Conservation (phyloP, 2,113 vertebrate species). For the Entosphenus tridentatus region DNA sequence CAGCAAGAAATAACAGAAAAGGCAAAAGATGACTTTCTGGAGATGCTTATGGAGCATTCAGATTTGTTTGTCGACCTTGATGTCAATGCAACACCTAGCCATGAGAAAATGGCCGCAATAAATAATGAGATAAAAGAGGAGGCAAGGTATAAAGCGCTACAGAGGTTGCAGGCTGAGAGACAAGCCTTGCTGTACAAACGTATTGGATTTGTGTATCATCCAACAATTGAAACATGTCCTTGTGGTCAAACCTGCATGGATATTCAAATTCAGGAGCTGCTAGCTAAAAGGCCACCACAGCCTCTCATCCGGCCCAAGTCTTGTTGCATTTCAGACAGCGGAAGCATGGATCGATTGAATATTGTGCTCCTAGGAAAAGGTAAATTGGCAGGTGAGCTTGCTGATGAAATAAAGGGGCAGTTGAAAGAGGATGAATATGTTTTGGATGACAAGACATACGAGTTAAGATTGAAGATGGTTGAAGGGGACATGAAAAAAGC, state of each 20-base stretch:
- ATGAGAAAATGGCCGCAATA: slow-evolving; percentile 95
- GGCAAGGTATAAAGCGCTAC: slow-evolving; percentile 83
- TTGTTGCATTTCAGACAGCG: slow-evolving; percentile 56
- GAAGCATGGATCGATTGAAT: slow-evolving; percentile 83
- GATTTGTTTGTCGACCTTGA: slow-evolving; percentile 93
- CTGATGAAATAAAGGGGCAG: slow-evolving; percentile 86
- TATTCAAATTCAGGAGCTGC: slow-evolving; percentile 76
- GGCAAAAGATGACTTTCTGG: slow-evolving; percentile 92
- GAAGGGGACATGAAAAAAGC: slow-evolving; percentile 73
- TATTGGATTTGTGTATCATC: slow-evolving; percentile 97
- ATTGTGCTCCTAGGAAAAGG: slow-evolving; percentile 87
- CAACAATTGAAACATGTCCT: slow-evolving; percentile 93
- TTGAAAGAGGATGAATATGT: slow-evolving; percentile 95
- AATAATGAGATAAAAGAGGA: slow-evolving; percentile 84
- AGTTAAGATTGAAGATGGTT: slow-evolving; percentile 66
- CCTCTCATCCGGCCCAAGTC: slow-evolving; percentile 56
- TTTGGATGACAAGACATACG: slow-evolving; percentile 92
- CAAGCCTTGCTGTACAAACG: slow-evolving; percentile 94
- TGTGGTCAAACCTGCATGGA: slow-evolving; percentile 81
- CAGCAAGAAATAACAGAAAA: slow-evolving; percentile 79
- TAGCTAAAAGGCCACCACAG: slow-evolving; percentile 69
- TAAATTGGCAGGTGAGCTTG: slow-evolving; percentile 72
- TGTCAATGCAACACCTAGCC: slow-evolving; percentile 87
- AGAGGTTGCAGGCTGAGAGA: slow-evolving; percentile 86
- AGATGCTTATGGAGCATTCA: slow-evolving; percentile 77